phyloP scores from a whole-genome alignment of 1,140 invertebrate species.

The Meloidogyne floridensis region DNA sequence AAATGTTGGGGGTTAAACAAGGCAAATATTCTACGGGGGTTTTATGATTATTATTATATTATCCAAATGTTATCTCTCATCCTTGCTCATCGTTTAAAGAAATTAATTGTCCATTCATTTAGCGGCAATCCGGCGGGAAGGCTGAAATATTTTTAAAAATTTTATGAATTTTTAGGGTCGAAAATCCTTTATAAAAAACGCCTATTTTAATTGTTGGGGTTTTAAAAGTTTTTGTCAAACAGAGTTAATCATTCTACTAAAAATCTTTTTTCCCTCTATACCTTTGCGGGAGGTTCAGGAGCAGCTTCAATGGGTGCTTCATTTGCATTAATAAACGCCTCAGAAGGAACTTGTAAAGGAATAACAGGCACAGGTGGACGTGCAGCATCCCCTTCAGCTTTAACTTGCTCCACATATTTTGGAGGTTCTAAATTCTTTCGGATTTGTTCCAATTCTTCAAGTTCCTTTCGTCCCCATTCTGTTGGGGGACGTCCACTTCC shows the following conservation, averaged over 20 bases:
- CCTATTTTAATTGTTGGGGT: background rate
- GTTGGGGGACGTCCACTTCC: constrained; percentile 52
- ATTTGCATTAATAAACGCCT: constrained; percentile 29
- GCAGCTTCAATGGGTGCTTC: constrained; percentile 19
- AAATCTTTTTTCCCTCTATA: background rate
- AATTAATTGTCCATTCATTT: background rate
- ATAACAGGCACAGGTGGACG: constrained; percentile 67
- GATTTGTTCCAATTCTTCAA: constrained; percentile 58
- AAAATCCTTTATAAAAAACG: background rate
- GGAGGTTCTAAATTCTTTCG: constrained; percentile 55
- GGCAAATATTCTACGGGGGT: background rate
- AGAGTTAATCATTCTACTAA: too few species aligned
- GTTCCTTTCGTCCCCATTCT: constrained; percentile 59
- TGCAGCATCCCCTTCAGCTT: constrained; percentile 58
- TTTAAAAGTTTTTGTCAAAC: background rate
- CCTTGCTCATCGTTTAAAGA: constrained; percentile 9
- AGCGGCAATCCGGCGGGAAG: constrained; percentile 14
- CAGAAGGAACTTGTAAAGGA: constrained; percentile 68
- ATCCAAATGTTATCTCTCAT: background rate
- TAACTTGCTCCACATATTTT: constrained; percentile 63
- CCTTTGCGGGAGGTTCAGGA: constrained; percentile 33
- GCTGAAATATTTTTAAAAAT: constrained; percentile 14
- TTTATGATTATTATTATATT: background rate
- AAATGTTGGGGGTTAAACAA: background rate
- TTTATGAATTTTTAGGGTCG: background rate